Conservation (phyloP, 2,113 vertebrate genomes). For the Mungos mungo region DNA sequence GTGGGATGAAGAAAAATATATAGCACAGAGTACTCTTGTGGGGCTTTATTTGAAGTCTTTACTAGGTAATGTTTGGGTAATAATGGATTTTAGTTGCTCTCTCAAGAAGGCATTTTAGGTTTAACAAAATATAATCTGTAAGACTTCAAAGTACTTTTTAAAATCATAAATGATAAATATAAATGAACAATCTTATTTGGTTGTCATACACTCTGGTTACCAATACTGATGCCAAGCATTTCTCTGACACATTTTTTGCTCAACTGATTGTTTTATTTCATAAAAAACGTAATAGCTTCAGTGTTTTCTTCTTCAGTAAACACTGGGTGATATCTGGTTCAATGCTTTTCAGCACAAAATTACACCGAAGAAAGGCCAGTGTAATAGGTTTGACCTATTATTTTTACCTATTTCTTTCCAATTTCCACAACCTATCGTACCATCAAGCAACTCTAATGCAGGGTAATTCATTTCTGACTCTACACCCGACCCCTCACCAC, state of each 20-base stretch:
- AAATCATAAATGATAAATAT: neutral
- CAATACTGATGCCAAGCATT: neutral
- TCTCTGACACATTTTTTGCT: constrained; percentile 40
- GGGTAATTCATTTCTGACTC: constrained; percentile 71
- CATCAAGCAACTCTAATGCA: constrained; percentile 63
- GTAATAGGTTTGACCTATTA: constrained; percentile 76
- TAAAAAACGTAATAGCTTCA: constrained; percentile 34
- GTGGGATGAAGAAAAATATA: neutral
- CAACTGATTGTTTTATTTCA: constrained; percentile 70
- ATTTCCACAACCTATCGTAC: constrained; percentile 69
- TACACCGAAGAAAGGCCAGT: constrained; percentile 61
- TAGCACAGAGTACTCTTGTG: neutral
- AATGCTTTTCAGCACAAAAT: constrained; percentile 72
- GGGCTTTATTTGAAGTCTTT: neutral
- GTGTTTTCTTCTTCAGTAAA: constrained; percentile 75
- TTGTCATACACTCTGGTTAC: neutral
- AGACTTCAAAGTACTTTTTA: neutral
- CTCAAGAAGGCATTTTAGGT: neutral
- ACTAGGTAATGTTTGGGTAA: constrained; percentile 35
- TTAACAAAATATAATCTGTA: neutral
- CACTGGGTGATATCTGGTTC: constrained; percentile 70
- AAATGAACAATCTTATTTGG: neutral
- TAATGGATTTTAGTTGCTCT: neutral
- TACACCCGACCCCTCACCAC: constrained; percentile 1
- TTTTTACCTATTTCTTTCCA: constrained; percentile 78